phyloP scores from a whole-genome alignment of 1,140 invertebrate species.

The Maconellicoccus hirsutus region DNA sequence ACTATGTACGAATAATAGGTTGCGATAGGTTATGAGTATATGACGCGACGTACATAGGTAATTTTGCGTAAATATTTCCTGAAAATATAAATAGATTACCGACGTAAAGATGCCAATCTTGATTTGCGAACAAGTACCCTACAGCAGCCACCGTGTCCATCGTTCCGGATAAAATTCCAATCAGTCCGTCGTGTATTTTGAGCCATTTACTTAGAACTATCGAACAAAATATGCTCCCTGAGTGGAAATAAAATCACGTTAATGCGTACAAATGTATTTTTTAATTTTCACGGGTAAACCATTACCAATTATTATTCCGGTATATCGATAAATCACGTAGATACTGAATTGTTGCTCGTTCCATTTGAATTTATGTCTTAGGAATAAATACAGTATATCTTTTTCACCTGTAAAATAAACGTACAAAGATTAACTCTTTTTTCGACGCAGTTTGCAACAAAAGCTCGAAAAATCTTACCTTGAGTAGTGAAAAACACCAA shows the following conservation, averaged over 20 bases:
- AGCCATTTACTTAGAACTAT: neutral
- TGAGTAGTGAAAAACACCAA: neutral
- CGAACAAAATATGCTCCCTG: neutral
- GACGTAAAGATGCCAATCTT: constrained; percentile 10
- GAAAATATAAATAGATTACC: neutral
- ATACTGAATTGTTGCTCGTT: constrained; percentile 27
- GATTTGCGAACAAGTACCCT: neutral
- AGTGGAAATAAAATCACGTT: too few species aligned
- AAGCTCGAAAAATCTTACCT: too few species aligned
- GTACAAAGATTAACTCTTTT: too few species aligned
- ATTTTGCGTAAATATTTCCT: too few species aligned
- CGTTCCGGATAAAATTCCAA: neutral
- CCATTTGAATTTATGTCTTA: constrained; percentile 30
- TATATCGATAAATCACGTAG: constrained; percentile 1
- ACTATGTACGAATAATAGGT: too few species aligned
- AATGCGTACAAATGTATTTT: too few species aligned
- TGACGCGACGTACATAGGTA: too few species aligned
- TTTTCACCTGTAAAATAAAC: constrained; percentile 28
- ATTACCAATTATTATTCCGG: too few species aligned
- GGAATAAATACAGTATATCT: constrained; percentile 29
- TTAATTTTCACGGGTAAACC: too few species aligned
- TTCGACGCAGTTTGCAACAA: too few species aligned
- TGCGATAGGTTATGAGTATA: too few species aligned
- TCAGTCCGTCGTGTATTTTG: neutral
- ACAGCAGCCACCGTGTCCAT: neutral